Conservation (phyloP, 1,140 invertebrate species). For the Dolichoris vasculosae region DNA sequence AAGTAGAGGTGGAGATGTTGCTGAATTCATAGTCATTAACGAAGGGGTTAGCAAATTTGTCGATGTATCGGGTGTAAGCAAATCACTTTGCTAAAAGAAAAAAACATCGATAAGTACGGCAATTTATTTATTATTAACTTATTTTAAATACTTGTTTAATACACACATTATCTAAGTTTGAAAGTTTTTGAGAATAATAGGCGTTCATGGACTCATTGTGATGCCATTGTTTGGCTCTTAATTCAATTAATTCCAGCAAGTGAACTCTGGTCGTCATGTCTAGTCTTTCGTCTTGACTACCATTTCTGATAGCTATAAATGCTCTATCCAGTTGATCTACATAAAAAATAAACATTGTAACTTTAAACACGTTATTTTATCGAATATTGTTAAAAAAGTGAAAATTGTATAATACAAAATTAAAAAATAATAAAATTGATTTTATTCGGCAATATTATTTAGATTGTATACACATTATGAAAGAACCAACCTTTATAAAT, state of each 20-base stretch:
- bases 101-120: constrained; percentile 22
- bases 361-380: neutral
- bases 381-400: too few relatives aligned
- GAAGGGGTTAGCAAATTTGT: constrained; percentile 56
- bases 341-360: neutral
- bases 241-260: constrained; percentile 90
- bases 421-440: too few relatives aligned
- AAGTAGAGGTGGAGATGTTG: constrained; percentile 75
- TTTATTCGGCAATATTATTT: too few relatives aligned
- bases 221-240: constrained; percentile 90
- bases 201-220: constrained; percentile 85
- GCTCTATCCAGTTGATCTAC: constrained; percentile 80
- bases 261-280: constrained; percentile 87
- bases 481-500: constrained; percentile 80
- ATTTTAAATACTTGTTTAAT: neutral
- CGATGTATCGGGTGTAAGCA: constrained; percentile 65
- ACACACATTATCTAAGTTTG: constrained; percentile 80
- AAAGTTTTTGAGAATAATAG: constrained; percentile 88
- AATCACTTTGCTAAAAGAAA: constrained; percentile 57
- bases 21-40: constrained; percentile 54
- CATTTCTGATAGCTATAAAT: constrained; percentile 90
- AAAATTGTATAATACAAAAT: too few relatives aligned
- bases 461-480: neutral
- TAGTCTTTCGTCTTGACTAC: constrained; percentile 85
- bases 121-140: neutral